Base-by-base conservation (phyloP, 2,113 vertebrate species). In the Oreotrochilus melanogaster region DNA sequence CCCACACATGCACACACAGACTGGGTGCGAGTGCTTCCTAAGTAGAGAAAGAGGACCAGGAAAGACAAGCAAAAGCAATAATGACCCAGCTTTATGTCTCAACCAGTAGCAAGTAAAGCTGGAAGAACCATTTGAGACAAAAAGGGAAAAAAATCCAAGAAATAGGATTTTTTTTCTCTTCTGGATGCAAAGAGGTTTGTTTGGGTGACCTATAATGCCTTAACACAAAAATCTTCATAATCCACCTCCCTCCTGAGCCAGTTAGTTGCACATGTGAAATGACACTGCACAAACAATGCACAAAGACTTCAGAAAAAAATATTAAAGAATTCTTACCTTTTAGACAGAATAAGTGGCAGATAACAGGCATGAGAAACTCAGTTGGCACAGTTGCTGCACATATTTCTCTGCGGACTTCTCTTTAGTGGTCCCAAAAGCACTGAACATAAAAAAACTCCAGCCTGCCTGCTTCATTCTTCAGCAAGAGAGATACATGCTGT, bases 301-400 rank as follows among this genome's bases (percentile, higher is more conserved):
- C 78, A 81, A 92, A 92, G 97, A 97, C 85, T 96, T 88, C 18
- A 57, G 61, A 53, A 85, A 64, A 48, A 81, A 94, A 90, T 30
- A 96, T 83, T 92, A 84, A 78, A 97, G 88, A 96, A 95, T 45
- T 72, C 97, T 98, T 98, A 98, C 98, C 98, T 98, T 96, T 95
- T 72, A 96, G 96, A 94, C 88, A 97, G 92, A 96, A 18, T 75
- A 97, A 97, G 88, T 95, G 93, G 95, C 92, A 97, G 92, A 95
- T 92, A 97, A 90, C 72, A 94, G 94, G 91, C 95, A 94, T 86
- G 93, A 97, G 83, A 97, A 96, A 97, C 96, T 97, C 96, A 95
- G 94, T 89, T 95, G 94, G 95, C 92, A 96, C 65, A 96, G 95
- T 88, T 92, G 94, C 92, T 83, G 86, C 33, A 78, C 57, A 56